phyloP scores from a whole-genome alignment of 2,113 vertebrate species.

The Chitala chitala region DNA sequence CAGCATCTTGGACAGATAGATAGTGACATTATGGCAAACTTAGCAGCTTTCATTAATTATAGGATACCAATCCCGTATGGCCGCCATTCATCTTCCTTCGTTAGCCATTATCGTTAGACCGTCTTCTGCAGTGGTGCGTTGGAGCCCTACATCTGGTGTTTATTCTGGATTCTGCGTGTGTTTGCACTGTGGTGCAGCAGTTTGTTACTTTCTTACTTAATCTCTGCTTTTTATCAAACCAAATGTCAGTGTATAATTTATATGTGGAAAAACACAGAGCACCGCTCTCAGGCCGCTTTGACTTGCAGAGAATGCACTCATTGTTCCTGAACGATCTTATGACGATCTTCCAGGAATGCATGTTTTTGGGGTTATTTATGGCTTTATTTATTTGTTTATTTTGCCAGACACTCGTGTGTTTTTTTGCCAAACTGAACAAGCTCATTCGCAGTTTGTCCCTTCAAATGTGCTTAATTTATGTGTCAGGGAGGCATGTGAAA shows the following conservation, averaged over 20 bases:
- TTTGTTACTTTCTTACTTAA: conserved; percentile 25
- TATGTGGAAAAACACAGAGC: conserved; percentile 23
- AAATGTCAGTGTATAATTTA: conserved; percentile 21
- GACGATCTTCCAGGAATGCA: not conserved
- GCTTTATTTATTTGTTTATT: not conserved
- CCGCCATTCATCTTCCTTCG: not conserved
- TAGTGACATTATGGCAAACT: not conserved
- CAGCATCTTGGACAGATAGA: not conserved
- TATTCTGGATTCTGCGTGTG: conserved; percentile 3
- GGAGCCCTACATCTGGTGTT: conserved; percentile 1
- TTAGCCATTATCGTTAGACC: conserved; percentile 6
- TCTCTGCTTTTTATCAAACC: conserved; percentile 27
- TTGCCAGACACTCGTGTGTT: not conserved
- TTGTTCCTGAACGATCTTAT: not conserved
- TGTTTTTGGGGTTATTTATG: not conserved
- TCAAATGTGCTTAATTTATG: not conserved
- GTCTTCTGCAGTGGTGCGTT: not conserved
- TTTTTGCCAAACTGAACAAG: not conserved
- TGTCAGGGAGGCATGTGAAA: not conserved
- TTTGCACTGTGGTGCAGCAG: not conserved
- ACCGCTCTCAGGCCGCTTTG: not conserved
- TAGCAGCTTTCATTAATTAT: conserved; percentile 8
- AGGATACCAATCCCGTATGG: not conserved
- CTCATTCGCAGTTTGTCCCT: not conserved
- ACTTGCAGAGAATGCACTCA: not conserved